Percentiles rank a stretch among this genome's conserved stretches.
Evolutionary conservation across 2,888 invertebrate species (phyloP).

Genomic region (Trypoxylon attenuatum): DNA sequence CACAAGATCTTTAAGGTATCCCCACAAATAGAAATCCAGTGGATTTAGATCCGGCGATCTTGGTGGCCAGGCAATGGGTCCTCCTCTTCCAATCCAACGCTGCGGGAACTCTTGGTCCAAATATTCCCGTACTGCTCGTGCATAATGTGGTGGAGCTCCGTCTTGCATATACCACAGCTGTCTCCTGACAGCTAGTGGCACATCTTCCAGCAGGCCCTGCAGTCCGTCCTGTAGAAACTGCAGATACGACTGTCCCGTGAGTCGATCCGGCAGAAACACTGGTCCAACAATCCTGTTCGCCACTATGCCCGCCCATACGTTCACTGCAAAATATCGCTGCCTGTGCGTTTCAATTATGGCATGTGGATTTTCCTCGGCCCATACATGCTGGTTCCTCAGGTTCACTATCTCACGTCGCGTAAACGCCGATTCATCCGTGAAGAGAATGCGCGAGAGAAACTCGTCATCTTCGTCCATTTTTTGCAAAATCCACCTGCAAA

Average conservation of each 20-base stretch:
- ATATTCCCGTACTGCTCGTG: neutral
- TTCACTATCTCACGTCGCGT: neutral
- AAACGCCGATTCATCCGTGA: neutral
- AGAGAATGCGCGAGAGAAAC: neutral
- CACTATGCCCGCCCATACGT: neutral
- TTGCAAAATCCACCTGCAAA: neutral
- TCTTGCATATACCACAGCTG: constrained; percentile 1
- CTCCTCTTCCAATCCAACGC: constrained; percentile 3
- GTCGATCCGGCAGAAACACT: neutral
- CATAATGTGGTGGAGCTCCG: constrained; percentile 7
- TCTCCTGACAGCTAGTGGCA: neutral
- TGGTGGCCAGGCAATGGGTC: neutral
- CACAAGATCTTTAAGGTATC: neutral
- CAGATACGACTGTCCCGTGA: neutral
- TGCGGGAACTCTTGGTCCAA: constrained; percentile 1
- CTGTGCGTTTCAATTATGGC: neutral
- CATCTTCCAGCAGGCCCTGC: neutral
- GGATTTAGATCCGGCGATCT: neutral
- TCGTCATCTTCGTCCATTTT: neutral
- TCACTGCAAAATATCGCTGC: neutral
- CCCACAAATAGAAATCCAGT: neutral
- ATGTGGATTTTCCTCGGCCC: neutral
- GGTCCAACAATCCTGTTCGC: neutral
- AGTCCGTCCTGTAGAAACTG: neutral
- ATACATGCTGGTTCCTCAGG: neutral